These are phyloP conservation scores for Julus scandinavius DNA, from an alignment of 2,888 invertebrate species.

Conservation along the genomic window DNA sequence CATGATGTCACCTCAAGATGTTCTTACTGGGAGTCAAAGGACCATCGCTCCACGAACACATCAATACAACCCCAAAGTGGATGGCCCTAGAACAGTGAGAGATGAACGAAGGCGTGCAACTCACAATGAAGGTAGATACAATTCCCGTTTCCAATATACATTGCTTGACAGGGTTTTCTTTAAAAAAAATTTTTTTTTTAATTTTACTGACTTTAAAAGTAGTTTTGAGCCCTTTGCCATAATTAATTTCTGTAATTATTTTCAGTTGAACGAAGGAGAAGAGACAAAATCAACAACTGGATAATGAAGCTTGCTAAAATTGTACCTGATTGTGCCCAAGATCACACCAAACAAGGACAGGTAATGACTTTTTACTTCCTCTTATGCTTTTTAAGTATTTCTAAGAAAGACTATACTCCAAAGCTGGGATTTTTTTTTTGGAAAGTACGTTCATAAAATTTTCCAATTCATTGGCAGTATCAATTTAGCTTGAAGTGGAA, in stretches of 20 bases:
- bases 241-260: background rate
- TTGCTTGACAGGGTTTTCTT: too few species aligned
- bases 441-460: slow-evolving; percentile 26
- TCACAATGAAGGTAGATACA: slow-evolving; percentile 78
- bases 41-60: slow-evolving; percentile 65
- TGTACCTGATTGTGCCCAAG: slow-evolving; percentile 78
- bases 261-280: slow-evolving; percentile 84
- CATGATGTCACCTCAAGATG: slow-evolving; percentile 83
- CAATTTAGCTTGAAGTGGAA: slow-evolving; percentile 1
- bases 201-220: too few species aligned
- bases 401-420: slow-evolving; percentile 3
- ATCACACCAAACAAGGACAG: slow-evolving; percentile 72
- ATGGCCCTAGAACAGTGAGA: slow-evolving; percentile 67
- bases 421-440: slow-evolving; percentile 44
- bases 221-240: background rate
- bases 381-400: background rate
- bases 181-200: too few species aligned
- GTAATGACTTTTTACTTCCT: slow-evolving; percentile 62
- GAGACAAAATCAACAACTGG: slow-evolving; percentile 98
- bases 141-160: too few species aligned
- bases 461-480: background rate
- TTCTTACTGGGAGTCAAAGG: slow-evolving; percentile 68
- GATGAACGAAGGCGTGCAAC: slow-evolving; percentile 91
- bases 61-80: slow-evolving; percentile 61
- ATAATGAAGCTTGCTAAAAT: slow-evolving; percentile 91